Evolutionary conservation across 2,113 vertebrate genomes (phyloP).

Genomic region (Sylvietta virens): DNA sequence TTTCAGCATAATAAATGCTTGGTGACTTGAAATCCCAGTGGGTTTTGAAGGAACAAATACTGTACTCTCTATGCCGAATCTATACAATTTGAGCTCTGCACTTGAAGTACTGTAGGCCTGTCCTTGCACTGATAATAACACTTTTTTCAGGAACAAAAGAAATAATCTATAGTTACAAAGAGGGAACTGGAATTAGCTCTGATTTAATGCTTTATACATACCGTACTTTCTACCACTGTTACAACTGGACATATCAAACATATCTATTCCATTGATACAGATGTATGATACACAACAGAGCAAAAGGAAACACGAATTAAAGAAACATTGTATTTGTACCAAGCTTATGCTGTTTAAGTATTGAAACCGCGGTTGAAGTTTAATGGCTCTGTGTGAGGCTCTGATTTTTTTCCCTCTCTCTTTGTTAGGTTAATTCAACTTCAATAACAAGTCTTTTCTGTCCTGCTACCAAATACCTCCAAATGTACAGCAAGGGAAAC

Average conservation of each 20-base stretch:
- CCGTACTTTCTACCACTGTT: neutral
- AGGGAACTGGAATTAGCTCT: neutral
- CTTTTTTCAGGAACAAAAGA: neutral
- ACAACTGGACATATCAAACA: neutral
- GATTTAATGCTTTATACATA: neutral
- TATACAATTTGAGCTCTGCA: constrained; percentile 17
- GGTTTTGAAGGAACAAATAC: constrained; percentile 44
- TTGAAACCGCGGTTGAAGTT: neutral
- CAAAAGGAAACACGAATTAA: neutral
- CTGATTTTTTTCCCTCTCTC: neutral
- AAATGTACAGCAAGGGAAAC: constrained; percentile 23
- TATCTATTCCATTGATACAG: neutral
- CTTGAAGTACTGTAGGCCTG: constrained; percentile 1
- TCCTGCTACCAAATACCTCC: constrained; percentile 23
- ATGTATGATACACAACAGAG: neutral
- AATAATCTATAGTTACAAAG: neutral
- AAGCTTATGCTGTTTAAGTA: neutral
- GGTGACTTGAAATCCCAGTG: constrained; percentile 52
- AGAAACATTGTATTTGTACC: neutral
- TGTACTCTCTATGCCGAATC: constrained; percentile 29
- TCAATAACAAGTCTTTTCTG: constrained; percentile 60
- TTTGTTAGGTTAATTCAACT: constrained; percentile 64
- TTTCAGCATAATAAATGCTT: constrained; percentile 70
- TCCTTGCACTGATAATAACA: constrained; percentile 29
- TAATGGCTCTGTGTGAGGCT: constrained; percentile 31